Percentiles rank a stretch among this genome's conserved stretches.
Evolutionary conservation across 2,888 invertebrate genomes (phyloP).

Genomic region (Conomelus anceps): DNA sequence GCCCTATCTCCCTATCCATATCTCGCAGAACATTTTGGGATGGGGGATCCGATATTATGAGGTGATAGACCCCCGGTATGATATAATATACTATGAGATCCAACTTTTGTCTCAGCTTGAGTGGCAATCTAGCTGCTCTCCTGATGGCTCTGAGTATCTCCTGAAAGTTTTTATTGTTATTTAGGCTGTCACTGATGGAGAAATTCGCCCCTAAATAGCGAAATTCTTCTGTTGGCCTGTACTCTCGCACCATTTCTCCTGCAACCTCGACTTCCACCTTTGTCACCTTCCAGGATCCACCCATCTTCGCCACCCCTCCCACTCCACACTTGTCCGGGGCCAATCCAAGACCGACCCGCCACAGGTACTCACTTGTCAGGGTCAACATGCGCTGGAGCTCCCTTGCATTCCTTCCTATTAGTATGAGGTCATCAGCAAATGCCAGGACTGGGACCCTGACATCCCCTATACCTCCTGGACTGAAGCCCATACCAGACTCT

Average conservation of each 20-base stretch:
- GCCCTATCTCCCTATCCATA: background rate
- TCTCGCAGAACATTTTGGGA: background rate
- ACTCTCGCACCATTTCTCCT: background rate
- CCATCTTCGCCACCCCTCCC: background rate
- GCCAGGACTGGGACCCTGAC: conserved; percentile 16
- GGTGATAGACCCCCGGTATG: conserved; percentile 15
- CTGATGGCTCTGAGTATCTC: background rate
- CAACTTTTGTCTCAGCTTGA: conserved; percentile 19
- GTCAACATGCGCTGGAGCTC: conserved; percentile 24
- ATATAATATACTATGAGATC: conserved; percentile 2
- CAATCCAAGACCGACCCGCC: background rate
- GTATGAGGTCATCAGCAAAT: conserved; percentile 34
- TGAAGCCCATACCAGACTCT: background rate
- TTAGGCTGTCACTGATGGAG: background rate
- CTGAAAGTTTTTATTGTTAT: background rate
- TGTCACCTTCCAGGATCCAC: background rate
- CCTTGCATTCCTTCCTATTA: conserved; percentile 17
- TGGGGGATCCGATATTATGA: background rate
- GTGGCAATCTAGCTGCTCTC: background rate
- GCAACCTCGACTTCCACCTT: background rate
- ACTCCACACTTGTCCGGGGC: conserved; percentile 9
- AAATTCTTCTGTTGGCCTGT: background rate
- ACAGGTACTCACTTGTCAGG: background rate
- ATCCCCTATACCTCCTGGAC: background rate
- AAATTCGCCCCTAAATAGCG: conserved; percentile 11